These are phyloP conservation scores for Diachasmimorpha longicaudata DNA, from an alignment of 1,140 invertebrate species.

Conservation along the genomic window DNA sequence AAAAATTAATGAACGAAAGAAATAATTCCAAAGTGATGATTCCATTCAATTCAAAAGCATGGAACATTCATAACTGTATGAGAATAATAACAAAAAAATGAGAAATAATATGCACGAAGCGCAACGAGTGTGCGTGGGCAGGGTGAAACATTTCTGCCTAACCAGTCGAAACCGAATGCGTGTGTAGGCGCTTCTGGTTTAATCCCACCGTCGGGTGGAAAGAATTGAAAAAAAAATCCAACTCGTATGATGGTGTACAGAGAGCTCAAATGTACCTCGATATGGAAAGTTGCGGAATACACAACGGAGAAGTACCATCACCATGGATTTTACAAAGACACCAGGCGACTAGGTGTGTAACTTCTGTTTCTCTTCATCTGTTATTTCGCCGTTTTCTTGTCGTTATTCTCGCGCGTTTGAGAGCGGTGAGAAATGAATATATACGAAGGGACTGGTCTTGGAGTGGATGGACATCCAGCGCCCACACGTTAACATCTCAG, in stretches of 20 bases:
- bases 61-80: background rate
- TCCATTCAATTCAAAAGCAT: background rate
- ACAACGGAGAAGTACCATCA: conserved; percentile 29
- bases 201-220: conserved; percentile 37
- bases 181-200: conserved; percentile 51
- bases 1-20: background rate
- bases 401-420: background rate
- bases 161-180: conserved; percentile 41
- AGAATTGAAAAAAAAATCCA: background rate
- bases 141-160: conserved; percentile 37
- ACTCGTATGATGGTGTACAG: background rate
- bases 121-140: conserved; percentile 17
- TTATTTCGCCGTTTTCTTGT: conserved; percentile 4
- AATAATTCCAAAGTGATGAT: background rate
- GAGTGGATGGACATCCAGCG: conserved; percentile 45
- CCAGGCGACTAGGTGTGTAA: conserved; percentile 16
- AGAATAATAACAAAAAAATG: background rate
- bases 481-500: conserved; percentile 39
- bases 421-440: conserved; percentile 14
- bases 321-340: background rate
- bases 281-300: conserved; percentile 47
- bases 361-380: background rate
- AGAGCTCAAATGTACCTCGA: conserved; percentile 45
- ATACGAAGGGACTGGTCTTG: conserved; percentile 36
- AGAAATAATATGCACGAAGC: conserved; percentile 1